Conservation (phyloP, 2,888 invertebrate genomes). For the Ommatoiulus sabulosus region DNA sequence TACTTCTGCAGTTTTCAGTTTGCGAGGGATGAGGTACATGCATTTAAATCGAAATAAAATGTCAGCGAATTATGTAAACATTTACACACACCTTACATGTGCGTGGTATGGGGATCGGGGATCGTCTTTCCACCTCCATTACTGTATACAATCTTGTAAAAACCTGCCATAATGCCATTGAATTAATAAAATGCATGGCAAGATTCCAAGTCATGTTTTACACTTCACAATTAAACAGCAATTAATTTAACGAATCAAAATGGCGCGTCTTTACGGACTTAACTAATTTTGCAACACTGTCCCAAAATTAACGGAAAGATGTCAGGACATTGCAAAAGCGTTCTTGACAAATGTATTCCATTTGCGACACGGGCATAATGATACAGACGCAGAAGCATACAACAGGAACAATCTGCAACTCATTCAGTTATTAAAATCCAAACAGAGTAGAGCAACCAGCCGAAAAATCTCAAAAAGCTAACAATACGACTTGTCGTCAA, state of each 20-base stretch:
- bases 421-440: too few relatives aligned
- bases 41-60: not conserved
- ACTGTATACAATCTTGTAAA: not conserved
- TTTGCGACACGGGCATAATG: not conserved
- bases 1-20: not conserved
- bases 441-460: too few relatives aligned
- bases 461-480: too few relatives aligned
- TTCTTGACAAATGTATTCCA: not conserved
- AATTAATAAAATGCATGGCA: constrained; percentile 7
- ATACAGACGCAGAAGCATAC: too few relatives aligned
- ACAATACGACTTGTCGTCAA: too few relatives aligned
- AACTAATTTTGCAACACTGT: not conserved
- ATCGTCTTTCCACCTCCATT: not conserved
- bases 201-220: not conserved
- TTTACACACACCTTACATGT: not conserved
- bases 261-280: not conserved
- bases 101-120: not conserved
- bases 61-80: not conserved
- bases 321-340: not conserved
- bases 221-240: not conserved
- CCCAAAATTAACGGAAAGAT: not conserved
- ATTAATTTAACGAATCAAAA: not conserved
- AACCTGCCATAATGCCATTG: not conserved
- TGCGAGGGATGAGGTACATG: not conserved
- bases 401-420: too few relatives aligned